phyloP scores from a whole-genome alignment of 1,140 invertebrate species.

The Bombus confusus region DNA sequence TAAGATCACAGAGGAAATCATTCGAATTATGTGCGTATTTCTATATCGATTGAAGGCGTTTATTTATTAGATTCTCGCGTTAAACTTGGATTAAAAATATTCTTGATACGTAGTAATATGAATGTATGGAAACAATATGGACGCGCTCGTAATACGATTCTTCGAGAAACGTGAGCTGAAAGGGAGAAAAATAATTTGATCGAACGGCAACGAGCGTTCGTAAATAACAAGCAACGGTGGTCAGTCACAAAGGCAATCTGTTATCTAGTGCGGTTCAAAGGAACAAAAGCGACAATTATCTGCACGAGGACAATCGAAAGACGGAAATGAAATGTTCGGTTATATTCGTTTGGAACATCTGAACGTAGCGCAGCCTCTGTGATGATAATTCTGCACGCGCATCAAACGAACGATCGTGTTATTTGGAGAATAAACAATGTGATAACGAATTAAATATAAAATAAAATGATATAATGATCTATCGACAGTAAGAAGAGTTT shows the following conservation, averaged over 20 bases:
- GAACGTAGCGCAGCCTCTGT: neutral
- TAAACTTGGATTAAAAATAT: neutral
- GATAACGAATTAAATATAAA: neutral
- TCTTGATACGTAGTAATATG: neutral
- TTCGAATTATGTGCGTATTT: no score
- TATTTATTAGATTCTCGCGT: neutral
- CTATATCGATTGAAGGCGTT: neutral
- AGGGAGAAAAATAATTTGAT: neutral
- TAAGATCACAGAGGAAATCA: no score
- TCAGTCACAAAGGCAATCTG: constrained; percentile 3
- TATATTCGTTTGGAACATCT: neutral
- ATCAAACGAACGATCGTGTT: neutral
- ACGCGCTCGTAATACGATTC: constrained; percentile 1
- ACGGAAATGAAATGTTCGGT: neutral
- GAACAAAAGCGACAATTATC: neutral
- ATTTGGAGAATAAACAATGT: neutral
- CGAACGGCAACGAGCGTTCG: neutral
- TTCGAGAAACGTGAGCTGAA: neutral
- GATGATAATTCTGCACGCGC: no score
- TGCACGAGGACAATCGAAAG: neutral
- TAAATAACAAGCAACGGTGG: constrained; percentile 21
- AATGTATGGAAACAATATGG: neutral
- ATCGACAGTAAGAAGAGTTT: neutral
- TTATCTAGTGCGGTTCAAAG: constrained; percentile 19
- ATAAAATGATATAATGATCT: neutral